Base-by-base conservation (phyloP, 2,797 vertebrate genomes). In the Enteromius viviparus region DNA sequence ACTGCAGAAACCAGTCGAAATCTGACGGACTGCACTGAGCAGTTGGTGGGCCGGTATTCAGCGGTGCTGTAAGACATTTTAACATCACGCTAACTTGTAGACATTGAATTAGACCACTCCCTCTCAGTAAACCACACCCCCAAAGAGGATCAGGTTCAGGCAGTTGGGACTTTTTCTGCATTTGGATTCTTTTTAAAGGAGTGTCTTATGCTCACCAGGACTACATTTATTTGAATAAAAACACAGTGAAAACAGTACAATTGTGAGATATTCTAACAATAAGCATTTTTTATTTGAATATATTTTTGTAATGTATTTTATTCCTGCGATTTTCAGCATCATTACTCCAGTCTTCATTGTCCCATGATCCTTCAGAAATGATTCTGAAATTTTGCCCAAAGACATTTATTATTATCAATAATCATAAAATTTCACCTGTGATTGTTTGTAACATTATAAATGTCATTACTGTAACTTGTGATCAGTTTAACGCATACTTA, bases 1-100 rank as follows among this genome's bases (percentile, higher is more conserved):
- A 51, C 81, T 86, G 80, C 79, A 78, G 87, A 64, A 85, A 89
- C 84, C 83, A 84, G 81, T 76, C 84, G 40, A 26, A 51, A 55
- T 80, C 80, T 80, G 75, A 82, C 72, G 23, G 47, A 29, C 34
- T 51, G 72, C 83, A 65, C 78, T 45, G 51, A 82, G 68, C 6
- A 68, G 53, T 85, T 77, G 53, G 77, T 76, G 74, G 14, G 37
- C 34, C 2, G 2, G 34, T 49, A 47, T 68, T 76, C 42, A 75
- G 15, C 19, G 8, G 19, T 23, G n/a, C 51, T 58, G 17, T n/a
- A 42, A 68, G 34, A 34, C 14, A 69, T 82, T 75, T 47, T 23
- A 49, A 17, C 62, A 10, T 65, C 23, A 21, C 5, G 5, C 26
- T 51, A 37, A 34, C 45, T 49, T 8, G 70, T 12, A 81, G 45